These are phyloP conservation scores for Saccopteryx leptura DNA, from an alignment of 2,113 vertebrate species.

Conservation along the genomic window DNA sequence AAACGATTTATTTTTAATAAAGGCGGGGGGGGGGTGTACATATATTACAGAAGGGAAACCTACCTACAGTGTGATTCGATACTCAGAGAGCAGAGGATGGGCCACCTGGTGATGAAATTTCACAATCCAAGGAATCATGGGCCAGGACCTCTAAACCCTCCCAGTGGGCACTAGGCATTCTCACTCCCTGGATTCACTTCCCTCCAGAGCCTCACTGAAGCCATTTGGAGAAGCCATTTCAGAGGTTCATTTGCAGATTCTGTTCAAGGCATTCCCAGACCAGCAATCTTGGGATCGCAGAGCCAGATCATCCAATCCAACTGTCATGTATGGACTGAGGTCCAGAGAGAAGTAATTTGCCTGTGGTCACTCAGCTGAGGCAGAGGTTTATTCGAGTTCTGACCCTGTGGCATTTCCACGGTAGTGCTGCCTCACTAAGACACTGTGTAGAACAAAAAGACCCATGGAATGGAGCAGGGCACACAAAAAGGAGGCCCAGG, in stretches of 20 bases:
- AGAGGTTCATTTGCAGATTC: neutral
- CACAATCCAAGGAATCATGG: neutral
- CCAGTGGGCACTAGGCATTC: neutral
- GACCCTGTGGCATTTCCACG: neutral
- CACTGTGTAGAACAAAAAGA: neutral
- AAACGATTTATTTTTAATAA: conserved; percentile 9
- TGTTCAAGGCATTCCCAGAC: neutral
- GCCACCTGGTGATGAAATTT: neutral
- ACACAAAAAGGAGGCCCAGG: neutral
- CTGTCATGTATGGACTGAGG: neutral
- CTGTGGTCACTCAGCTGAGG: neutral
- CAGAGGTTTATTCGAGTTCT: neutral
- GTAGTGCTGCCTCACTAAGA: neutral
- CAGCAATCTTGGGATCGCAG: neutral
- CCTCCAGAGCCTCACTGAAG: neutral
- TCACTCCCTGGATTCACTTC: neutral
- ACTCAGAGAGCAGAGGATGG: neutral
- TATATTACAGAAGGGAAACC: neutral
- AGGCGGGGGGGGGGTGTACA: neutral
- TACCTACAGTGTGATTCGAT: neutral
- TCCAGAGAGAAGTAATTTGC: neutral
- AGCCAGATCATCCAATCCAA: neutral
- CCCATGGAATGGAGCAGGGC: neutral
- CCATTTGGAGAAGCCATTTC: neutral
- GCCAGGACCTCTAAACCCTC: neutral